Evolutionary conservation across 1,140 invertebrate species (phyloP).

Genomic region (Thalassaphorura encarpata): DNA sequence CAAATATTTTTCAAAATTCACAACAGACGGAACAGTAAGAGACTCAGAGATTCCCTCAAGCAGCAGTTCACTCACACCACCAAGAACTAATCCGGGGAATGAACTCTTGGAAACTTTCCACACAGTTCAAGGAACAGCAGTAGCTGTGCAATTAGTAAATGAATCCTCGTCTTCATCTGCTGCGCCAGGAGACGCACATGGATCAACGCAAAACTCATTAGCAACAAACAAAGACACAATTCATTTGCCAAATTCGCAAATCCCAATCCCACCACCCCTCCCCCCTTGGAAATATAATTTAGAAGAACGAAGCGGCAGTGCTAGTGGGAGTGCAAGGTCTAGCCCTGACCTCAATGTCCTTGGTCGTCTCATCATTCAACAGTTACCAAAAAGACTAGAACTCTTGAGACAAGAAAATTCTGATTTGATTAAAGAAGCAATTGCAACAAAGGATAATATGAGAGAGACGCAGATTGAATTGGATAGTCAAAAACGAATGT

Average conservation of each 20-base stretch:
- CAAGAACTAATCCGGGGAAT: no score
- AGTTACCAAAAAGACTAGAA: slow-evolving; percentile 23
- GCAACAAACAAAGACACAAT: not conserved
- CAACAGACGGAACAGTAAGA: no score
- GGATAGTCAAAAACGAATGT: slow-evolving; percentile 2
- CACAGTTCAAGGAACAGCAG: no score
- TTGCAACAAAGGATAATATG: not conserved
- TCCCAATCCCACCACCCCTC: no score
- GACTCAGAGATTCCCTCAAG: no score
- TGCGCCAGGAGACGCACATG: not conserved
- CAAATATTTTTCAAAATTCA: no score
- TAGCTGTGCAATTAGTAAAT: not conserved
- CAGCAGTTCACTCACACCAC: no score
- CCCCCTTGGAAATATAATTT: not conserved
- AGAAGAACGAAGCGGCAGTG: not conserved
- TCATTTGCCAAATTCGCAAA: no score
- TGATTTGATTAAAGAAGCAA: slow-evolving; percentile 1
- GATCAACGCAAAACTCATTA: not conserved
- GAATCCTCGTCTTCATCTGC: not conserved
- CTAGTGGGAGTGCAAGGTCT: not conserved
- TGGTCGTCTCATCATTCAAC: slow-evolving; percentile 25
- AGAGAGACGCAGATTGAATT: slow-evolving; percentile 6
- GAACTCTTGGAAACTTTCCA: no score
- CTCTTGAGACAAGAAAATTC: slow-evolving; percentile 24
- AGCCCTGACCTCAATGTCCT: slow-evolving; percentile 17